A percentile compares a stretch with the other conserved stretches of the same genome.
phyloP scores from a whole-genome alignment of 2,797 vertebrate species.

The Streptopelia turtur region DNA sequence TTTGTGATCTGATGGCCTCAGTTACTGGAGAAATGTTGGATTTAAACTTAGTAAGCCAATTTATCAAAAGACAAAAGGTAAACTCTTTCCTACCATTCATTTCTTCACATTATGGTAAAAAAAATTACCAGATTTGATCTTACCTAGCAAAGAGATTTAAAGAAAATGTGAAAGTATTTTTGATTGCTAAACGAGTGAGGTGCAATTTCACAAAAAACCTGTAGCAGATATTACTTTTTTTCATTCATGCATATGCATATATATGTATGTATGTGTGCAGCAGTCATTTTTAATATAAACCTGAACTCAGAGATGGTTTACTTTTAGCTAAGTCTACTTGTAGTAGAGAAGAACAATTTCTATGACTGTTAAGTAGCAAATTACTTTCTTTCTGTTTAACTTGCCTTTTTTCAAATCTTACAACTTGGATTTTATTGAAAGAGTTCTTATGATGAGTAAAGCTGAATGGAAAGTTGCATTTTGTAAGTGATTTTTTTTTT shows the following conservation, averaged over 20 bases:
- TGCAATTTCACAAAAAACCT: neutral
- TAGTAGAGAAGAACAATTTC: neutral
- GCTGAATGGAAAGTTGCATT: neutral
- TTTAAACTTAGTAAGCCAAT: neutral
- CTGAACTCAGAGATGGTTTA: neutral
- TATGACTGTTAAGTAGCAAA: neutral
- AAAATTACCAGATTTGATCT: neutral
- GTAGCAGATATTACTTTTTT: neutral
- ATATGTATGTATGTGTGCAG: neutral
- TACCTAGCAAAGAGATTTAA: neutral
- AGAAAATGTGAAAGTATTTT: neutral
- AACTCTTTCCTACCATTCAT: neutral
- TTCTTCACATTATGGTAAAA: neutral
- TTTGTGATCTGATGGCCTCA: neutral
- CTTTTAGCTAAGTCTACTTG: neutral
- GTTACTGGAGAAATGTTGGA: neutral
- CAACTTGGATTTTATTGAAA: neutral
- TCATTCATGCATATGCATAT: neutral
- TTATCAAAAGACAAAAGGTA: neutral
- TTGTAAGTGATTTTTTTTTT: neutral
- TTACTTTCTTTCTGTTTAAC: neutral
- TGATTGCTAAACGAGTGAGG: neutral
- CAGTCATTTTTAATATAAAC: neutral
- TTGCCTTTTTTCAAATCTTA: neutral
- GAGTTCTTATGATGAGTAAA: neutral